Evolutionary conservation across 2,888 invertebrate species (phyloP), one percentile per base, ranked within the genome.

Genomic region (Adelognathus sp.): DNA sequence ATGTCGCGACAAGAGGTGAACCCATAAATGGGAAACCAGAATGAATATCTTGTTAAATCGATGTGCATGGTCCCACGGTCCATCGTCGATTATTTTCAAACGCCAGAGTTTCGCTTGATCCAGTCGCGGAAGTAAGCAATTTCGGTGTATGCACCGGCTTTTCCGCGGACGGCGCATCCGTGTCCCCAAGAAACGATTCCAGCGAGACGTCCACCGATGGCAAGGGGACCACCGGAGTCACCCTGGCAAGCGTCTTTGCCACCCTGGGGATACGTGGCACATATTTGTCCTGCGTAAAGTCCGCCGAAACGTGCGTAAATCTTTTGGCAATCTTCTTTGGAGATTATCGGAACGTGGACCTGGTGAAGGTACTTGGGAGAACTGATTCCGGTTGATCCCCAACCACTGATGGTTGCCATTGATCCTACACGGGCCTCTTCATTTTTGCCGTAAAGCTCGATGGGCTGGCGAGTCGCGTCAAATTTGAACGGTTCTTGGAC

Each of bases 191-290:
- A 87, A 2, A 84, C 81, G 31, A 88, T 79, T 36, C 88, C 88
- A 61, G 83, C 84, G 1, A 85, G 83, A 58, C 80, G 79, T 46
- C 83, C 84, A 11, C 80, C 18, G 14, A 87, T 71, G 61, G 66
- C 70, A 4, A 86, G 29, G 1, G 87, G 85, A 24, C 86, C 85
- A 63, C 86, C 86, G 3, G 86, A 85, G 60, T 87, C 86, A 41
- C 86, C 85, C 4, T 82, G 80, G 54, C 86, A 87, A 2, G 85
- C 63, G 56, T 83, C 85, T 16, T 83, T 92, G 9, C 94, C 94
- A 9, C 94, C 94, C 78, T 92, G 90, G 3, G 92, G 89, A 0
- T 88, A 89, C 0, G 93, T 94, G 9, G 94, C 94, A 84, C 95
- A 95, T 5, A 95, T 92, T 2, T 90, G 92, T 0, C 92, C 91